Evolutionary conservation across 2,113 vertebrate genomes (phyloP).

Genomic region (Smithornis capensis): DNA sequence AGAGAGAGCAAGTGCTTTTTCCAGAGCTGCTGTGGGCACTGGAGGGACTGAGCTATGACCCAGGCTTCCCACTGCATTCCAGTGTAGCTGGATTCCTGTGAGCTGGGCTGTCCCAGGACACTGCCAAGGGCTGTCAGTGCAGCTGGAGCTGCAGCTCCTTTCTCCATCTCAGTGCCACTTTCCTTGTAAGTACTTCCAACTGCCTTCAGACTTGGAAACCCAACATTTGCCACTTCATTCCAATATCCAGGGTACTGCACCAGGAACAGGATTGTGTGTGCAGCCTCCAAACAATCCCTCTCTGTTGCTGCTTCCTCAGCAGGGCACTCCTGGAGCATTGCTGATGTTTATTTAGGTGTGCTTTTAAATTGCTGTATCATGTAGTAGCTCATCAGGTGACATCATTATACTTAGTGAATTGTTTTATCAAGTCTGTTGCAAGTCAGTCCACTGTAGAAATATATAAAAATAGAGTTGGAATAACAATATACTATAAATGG

Average conservation of each 20-base stretch:
- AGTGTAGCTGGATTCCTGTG: not conserved
- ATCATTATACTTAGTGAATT: not conserved
- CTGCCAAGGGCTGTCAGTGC: not conserved
- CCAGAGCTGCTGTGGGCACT: constrained; percentile 11
- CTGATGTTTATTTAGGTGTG: not conserved
- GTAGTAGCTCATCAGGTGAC: not conserved
- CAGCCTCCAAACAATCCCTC: not conserved
- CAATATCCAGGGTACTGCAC: not conserved
- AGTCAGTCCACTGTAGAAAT: constrained; percentile 29
- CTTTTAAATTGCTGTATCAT: not conserved
- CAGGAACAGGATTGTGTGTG: not conserved
- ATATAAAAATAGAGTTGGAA: constrained; percentile 11
- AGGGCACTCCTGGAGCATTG: not conserved
- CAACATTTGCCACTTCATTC: not conserved
- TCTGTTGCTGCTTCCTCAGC: not conserved
- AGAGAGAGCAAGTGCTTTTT: constrained; percentile 31
- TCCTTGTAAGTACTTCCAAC: not conserved
- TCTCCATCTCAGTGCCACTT: not conserved
- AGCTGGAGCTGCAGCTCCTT: not conserved
- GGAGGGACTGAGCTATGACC: constrained; percentile 25
- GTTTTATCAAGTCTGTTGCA: not conserved
- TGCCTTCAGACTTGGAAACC: not conserved
- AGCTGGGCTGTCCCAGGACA: not conserved
- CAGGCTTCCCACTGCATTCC: not conserved
- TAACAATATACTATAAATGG: constrained; percentile 3